Evolutionary conservation across 1,140 invertebrate genomes (phyloP).

Genomic region (Cryptotermes secundus): DNA sequence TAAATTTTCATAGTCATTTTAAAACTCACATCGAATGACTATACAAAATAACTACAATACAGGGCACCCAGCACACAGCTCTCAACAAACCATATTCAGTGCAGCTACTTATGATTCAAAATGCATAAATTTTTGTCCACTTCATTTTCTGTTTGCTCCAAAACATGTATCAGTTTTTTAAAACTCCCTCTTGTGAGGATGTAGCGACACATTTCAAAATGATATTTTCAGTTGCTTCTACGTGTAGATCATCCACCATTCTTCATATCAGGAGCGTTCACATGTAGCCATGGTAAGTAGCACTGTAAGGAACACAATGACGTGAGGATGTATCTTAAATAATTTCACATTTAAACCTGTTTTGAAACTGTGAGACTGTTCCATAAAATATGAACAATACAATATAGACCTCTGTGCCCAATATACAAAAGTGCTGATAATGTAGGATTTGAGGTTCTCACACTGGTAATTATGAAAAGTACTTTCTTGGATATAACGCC

Average conservation of each 20-base stretch:
- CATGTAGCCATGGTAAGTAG: background rate
- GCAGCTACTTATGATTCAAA: background rate
- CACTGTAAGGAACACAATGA: background rate
- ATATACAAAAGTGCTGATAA: too few species aligned
- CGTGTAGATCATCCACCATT: background rate
- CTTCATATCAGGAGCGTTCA: background rate
- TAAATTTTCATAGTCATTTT: too few species aligned
- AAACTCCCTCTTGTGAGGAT: background rate
- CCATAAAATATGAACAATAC: too few species aligned
- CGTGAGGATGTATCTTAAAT: background rate
- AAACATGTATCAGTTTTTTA: background rate
- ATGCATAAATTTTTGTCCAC: background rate
- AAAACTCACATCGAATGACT: too few species aligned
- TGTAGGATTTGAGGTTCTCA: too few species aligned
- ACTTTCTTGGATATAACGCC: too few species aligned
- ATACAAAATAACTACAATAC: background rate
- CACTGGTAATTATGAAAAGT: too few species aligned
- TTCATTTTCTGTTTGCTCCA: background rate
- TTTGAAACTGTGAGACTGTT: background rate
- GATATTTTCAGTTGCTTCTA: background rate
- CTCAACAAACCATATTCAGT: background rate
- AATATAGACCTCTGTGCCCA: too few species aligned
- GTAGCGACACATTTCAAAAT: background rate
- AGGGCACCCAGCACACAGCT: background rate
- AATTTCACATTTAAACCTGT: background rate